phyloP scores from a whole-genome alignment of 64 coral and sea anemone genomes.

The Pocillopora verrucosa region DNA sequence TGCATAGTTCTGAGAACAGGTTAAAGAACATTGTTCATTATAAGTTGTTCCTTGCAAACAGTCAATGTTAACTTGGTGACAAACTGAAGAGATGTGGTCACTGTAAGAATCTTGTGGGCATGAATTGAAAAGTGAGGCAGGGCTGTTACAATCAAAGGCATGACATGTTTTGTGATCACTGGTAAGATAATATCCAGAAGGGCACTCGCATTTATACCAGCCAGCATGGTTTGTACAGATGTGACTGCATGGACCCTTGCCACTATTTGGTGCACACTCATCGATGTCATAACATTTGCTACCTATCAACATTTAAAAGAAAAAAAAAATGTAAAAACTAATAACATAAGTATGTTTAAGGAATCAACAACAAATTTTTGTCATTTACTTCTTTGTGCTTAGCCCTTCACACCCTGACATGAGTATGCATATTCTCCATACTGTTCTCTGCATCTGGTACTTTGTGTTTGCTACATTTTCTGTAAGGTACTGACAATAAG shows the following conservation, averaged over 20 bases:
- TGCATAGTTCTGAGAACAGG: slow-evolving; percentile 52
- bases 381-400: too few relatives aligned
- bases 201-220: slow-evolving; percentile 66
- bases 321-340: not conserved
- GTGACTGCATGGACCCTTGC: slow-evolving; percentile 67
- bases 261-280: slow-evolving; percentile 69
- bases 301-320: slow-evolving; percentile 19
- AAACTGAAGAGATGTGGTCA: slow-evolving; percentile 67
- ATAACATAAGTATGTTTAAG: not conserved
- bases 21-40: slow-evolving; percentile 52
- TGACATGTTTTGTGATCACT: slow-evolving; percentile 27
- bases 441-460: not conserved
- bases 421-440: too few relatives aligned
- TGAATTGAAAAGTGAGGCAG: not conserved
- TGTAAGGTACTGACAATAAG: not conserved
- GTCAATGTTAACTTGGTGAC: slow-evolving; percentile 14
- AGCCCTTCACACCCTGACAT: too few relatives aligned
- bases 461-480: too few relatives aligned
- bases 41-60: slow-evolving; percentile 71
- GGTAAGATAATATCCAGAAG: slow-evolving; percentile 35
- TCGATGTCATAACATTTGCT: slow-evolving; percentile 65
- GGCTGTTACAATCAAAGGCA: slow-evolving; percentile 51
- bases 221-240: slow-evolving; percentile 66
- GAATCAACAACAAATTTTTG: not conserved
- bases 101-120: slow-evolving; percentile 70